phyloP scores from a whole-genome alignment of 1,140 invertebrate species.

The Drosophila grimshawi region DNA sequence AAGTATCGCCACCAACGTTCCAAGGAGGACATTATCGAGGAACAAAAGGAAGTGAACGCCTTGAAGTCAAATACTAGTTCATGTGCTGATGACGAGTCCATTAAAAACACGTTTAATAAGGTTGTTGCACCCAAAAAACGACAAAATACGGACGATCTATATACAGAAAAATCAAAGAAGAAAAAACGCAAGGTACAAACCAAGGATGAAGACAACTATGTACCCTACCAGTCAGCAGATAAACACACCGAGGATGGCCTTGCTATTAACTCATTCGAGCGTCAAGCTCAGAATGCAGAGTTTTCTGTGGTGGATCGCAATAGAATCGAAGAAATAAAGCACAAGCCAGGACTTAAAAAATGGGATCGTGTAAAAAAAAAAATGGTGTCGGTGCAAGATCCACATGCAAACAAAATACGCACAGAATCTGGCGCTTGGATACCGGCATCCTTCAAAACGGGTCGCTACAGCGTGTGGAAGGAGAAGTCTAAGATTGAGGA shows the following conservation, averaged over 20 bases:
- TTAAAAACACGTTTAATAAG: slow-evolving; percentile 84
- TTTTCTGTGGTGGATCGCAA: slow-evolving; percentile 93
- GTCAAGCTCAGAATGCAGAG: slow-evolving; percentile 89
- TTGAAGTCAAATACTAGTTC: slow-evolving; percentile 20
- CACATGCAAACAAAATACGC: slow-evolving; percentile 92
- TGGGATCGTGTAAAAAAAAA: slow-evolving; percentile 98
- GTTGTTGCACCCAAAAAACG: slow-evolving; percentile 87
- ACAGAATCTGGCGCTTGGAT: slow-evolving; percentile 98
- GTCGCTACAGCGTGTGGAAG: slow-evolving; percentile 95
- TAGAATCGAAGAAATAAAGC: slow-evolving; percentile 86
- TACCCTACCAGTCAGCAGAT: slow-evolving; percentile 94
- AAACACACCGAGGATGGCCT: slow-evolving; percentile 96
- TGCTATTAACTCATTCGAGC: slow-evolving; percentile 90
- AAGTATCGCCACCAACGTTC: slow-evolving; percentile 82
- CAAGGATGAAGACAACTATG: slow-evolving; percentile 91
- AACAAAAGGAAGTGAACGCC: slow-evolving; percentile 59
- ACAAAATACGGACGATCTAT: slow-evolving; percentile 86
- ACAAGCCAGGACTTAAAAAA: slow-evolving; percentile 87
- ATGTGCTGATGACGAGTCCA: slow-evolving; percentile 68
- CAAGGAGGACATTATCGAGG: slow-evolving; percentile 74
- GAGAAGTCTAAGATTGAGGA: slow-evolving; percentile 91
- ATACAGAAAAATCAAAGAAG: slow-evolving; percentile 85
- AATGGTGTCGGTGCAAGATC: slow-evolving; percentile 91
- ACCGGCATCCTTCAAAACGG: slow-evolving; percentile 96
- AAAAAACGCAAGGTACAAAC: slow-evolving; percentile 86